Evolutionary conservation across 2,888 invertebrate genomes (phyloP), one percentile per base, ranked within the genome.

Genomic region (Ligdia adustata): DNA sequence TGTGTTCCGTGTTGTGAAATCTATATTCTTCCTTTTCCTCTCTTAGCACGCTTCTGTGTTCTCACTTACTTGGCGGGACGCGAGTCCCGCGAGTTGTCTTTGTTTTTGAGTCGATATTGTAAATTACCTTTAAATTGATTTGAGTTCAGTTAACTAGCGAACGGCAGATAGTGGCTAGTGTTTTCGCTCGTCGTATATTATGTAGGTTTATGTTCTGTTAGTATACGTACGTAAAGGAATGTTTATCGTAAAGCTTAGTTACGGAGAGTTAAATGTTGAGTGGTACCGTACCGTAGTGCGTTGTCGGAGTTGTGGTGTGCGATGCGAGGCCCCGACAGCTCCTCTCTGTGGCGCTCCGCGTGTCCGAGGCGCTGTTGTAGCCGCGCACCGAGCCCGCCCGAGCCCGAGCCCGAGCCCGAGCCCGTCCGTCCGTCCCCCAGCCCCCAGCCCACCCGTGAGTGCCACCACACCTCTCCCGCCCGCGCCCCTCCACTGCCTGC

Each of bases 41-140:
- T 91, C 89, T 90, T 90, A 90, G 90, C 91, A 91, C 91, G 91
- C 91, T 91, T 91, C 90, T 90, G 90, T 91, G 91, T 91, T 90
- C 87, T 90, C 89, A 89, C 88, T 88, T 88, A 88, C 85, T 86
- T 82, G 78, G 84, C 79, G 89, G 89, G 89, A 83, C 85, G 84
- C 79, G 81, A 87, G 89, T 88, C 85, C 82, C 84, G 83, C 73
- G 67, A 76, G 68, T 88, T 88, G 86, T 87, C 86, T 85, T 80
- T 89, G 82, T 87, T 80, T 82, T 87, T 85, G 80, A 87, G 81
- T 88, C 87, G 81, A 76, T 87, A 84, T 83, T 88, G 82, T 86
- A 84, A 80, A 79, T 59, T 83, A 86, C 72, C 78, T 86, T 83
- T 87, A 81, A 84, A 77, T 80, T 79, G 74, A 72, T 85, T 86